Base-by-base conservation (phyloP, 2,113 vertebrate genomes). In the Thryonomys swinderianus region DNA sequence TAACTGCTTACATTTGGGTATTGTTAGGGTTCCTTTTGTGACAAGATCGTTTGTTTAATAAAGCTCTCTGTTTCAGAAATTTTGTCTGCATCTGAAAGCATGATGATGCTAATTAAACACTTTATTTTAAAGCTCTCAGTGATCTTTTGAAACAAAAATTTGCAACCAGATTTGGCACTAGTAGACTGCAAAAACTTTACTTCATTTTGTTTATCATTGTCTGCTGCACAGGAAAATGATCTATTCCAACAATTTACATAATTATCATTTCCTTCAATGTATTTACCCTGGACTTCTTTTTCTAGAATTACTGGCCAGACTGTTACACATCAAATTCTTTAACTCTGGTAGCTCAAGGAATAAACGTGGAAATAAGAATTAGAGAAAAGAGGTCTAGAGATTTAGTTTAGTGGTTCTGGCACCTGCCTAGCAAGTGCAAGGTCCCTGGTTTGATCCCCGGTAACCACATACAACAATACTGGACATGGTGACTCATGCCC, bases 281-380 rank as follows among this genome's bases (percentile, higher is more conserved):
- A 14, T 3, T 91, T 88, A 93, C 62, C 48, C 82, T 79, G 71
- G 42, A 93, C 48, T 88, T 85, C 71, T 37, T 86, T 96, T 96
- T 97, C 86, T 96, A 93, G 94, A 97, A 55, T 91, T 64, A 85
- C 27, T 97, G 96, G 96, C 96, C 1, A 9, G 85, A 92, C 80
- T 85, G 42, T 96, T 96, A 83, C 89, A 81, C 80, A 57, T 97
- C 48, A 23, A 85, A 81, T 96, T 93, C 90, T 67, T 95, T 76
- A n/a, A 92, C 27, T 81, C 61, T 82, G 18, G 76, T 23, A 21
- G 48, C 13, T 62, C 4, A 17, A 90, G 53, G 61, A 32, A 37
- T 86, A 67, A 79, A 74, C 53, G 55, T 71, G 64, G 23, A 13
- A 71, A 42, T 62, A 30, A 40, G 76, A 53, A 51, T 97, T 95